Evolutionary conservation across 2,113 vertebrate genomes (phyloP), one percentile per base, ranked within the genome.

Genomic region (Cichladusa arquata): DNA sequence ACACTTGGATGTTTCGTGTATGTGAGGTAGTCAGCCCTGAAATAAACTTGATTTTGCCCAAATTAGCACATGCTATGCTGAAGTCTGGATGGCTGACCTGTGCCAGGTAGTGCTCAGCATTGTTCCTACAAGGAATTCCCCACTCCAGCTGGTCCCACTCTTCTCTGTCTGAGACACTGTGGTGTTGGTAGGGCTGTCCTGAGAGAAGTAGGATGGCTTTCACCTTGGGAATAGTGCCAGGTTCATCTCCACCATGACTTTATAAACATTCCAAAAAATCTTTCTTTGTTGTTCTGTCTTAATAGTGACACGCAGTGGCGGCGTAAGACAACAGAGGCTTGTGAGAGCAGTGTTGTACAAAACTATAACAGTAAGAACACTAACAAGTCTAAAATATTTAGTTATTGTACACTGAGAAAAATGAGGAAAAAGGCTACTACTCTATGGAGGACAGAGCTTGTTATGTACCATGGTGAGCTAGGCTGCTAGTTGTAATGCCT

Each of bases 151-250:
- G 5, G 15, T 84, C 60, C 17, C 7, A 9, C 14, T 81, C 25
- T 14, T 62, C 48, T 61, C 48, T 67, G 65, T 10, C 48, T 14
- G 3, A 2, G 2, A 26, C 53, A 24, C 44, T 58, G 24, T 5
- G 2, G 24, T 2, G 0, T 45, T 40, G 34, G 31, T 71, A 25
- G 0, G 0, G 31, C 38, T 72, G 2, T 47, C 24, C 65, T 64
- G 73, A 36, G 70, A 47, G 34, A 66, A 84, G 19, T 1, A 28
- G 42, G 9, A 36, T 51, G 26, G 14, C 36, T 76, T 24, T 89
- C 25, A 56, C 45, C 17, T 53, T 53, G 38, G 62, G 19, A 24
- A 2, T 18, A 23, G n/a, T 67, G 28, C 53, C 20, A 45, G 31
- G 23, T 88, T 44, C 54, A 19, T 88, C 50, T 8, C 8, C 28